A percentile compares a stretch with the other conserved stretches of the same genome.
Conservation (phyloP, 2,888 invertebrate species). For the Stenotaenia linearis region DNA sequence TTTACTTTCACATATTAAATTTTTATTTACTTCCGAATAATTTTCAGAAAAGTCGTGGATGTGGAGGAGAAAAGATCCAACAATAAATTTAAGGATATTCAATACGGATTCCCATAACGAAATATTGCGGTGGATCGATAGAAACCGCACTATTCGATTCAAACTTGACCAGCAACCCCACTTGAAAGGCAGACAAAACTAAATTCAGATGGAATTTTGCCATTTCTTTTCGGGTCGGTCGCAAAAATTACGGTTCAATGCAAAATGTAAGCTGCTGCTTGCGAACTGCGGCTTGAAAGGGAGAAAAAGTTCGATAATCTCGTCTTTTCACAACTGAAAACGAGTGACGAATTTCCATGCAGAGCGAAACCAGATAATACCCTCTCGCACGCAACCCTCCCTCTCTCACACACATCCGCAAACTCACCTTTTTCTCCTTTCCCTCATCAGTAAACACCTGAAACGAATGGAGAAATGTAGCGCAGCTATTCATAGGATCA, state of each 20-base stretch:
- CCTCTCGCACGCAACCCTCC: neutral
- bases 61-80: no score
- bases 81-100: neutral
- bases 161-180: no score
- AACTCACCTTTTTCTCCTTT: neutral
- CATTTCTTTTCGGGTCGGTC: neutral
- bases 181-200: neutral
- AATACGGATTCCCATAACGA: neutral
- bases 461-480: neutral
- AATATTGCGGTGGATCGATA: neutral
- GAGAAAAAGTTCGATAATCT: neutral
- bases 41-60: no score
- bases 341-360: conserved; percentile 9
- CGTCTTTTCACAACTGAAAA: conserved; percentile 4
- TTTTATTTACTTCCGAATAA: no score
- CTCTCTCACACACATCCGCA: neutral
- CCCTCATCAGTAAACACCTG: neutral
- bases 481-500: neutral
- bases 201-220: no score
- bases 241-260: neutral
- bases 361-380: neutral
- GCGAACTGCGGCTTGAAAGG: neutral
- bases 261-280: no score
- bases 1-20: no score
- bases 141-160: neutral